Evolutionary conservation across 2,797 vertebrate genomes (phyloP), one percentile per base, ranked within the genome.

Genomic region (Coregonus sp.): DNA sequence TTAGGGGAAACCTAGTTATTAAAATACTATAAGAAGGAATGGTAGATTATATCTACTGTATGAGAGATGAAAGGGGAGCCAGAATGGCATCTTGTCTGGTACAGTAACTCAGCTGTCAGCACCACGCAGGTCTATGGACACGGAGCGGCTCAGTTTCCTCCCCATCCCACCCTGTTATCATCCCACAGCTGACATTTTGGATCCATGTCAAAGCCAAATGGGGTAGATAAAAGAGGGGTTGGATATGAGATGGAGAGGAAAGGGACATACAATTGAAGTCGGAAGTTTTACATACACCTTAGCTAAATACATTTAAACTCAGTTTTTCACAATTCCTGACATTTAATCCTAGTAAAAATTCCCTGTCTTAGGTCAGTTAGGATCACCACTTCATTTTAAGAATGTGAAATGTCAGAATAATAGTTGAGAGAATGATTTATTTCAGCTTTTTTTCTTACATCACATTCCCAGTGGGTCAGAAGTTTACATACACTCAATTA

Each of bases 161-260:
- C 31, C 31, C 65, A 35, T 35, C 65, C 9, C 31, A 33, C 4
- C 31, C 65, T 4, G 12, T 33, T 35, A 67, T 16, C 65, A 16
- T 15, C 61, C 9, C 18, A 67, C 14, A 25, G 31, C 2, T 1
- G 25, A 4, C 65, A 67, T 35, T 67, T 33, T 67, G 65, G 20
- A 67, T 67, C 31, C 29, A 67, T 31, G 65, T 67, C 65, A 2
- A 25, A 67, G 65, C 35, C 35, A 47, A 47, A 20, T 47, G n/a
- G n/a, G 47, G 25, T 16, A 51, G 37, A 71, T n/a, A 50, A 29
- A 72, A 72, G 47, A 50, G 20, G 37, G 70, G 47, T 67, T 67
- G 70, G 35, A 47, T 61, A 61, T 61, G 59, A 68, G 29, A 67
- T 31, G 2, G n/a, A 52, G 40, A 52, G 40, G 11, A 70, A 1